Percentiles rank a stretch among this genome's conserved stretches.
phyloP scores from a whole-genome alignment of 2,797 vertebrate genomes.

The Austrolebias charrua region DNA sequence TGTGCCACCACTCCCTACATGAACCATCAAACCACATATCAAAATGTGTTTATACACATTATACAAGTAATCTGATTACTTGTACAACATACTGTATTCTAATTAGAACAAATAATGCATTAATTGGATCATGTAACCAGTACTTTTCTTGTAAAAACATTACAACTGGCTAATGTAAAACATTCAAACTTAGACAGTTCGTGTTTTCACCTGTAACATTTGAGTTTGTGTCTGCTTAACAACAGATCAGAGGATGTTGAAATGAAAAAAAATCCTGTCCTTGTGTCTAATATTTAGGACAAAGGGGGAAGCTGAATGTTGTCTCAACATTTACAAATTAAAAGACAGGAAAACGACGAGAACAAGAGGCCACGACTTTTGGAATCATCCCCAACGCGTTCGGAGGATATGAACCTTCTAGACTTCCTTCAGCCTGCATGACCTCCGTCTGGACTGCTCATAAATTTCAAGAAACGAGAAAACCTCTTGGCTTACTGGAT shows the following conservation, averaged over 20 bases:
- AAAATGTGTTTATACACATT: too few relatives aligned
- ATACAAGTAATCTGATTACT: too few relatives aligned
- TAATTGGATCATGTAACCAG: neutral
- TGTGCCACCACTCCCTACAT: too few relatives aligned
- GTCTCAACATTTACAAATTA: constrained; percentile 44
- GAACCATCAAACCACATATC: too few relatives aligned
- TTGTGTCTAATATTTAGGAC: constrained; percentile 36
- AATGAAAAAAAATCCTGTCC: constrained; percentile 25
- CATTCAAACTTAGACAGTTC: too few relatives aligned
- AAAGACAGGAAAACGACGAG: constrained; percentile 59
- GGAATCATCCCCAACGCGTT: constrained; percentile 49
- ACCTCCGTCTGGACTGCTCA: constrained; percentile 37
- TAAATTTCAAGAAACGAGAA: constrained; percentile 17
- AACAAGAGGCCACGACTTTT: constrained; percentile 52
- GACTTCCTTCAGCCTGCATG: constrained; percentile 1
- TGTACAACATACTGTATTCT: neutral
- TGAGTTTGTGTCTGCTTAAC: constrained; percentile 7
- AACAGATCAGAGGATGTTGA: constrained; percentile 19
- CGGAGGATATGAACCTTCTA: constrained; percentile 13
- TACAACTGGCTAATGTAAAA: too few relatives aligned
- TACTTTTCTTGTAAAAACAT: neutral
- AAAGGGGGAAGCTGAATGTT: constrained; percentile 20
- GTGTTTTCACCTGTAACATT: neutral
- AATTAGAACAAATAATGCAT: neutral
- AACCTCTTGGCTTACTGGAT: constrained; percentile 1